Evolutionary conservation across 2,797 vertebrate genomes (phyloP).

Genomic region (Gorsachius magnificus): DNA sequence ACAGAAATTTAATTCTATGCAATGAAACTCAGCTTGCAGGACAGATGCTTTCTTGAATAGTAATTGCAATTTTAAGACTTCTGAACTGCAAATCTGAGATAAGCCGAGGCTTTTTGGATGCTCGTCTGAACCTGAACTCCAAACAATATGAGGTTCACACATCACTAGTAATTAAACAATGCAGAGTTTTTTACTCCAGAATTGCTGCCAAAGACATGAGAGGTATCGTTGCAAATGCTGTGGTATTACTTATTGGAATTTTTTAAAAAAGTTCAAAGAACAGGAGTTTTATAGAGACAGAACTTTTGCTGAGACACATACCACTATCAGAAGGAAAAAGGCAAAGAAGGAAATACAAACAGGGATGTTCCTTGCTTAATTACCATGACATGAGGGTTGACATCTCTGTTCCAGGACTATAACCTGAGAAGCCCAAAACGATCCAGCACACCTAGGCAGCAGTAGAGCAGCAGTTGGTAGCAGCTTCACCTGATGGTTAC

Average conservation of each 20-base stretch:
- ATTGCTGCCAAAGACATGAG: not conserved
- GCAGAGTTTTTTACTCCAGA: not conserved
- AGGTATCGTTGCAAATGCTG: not conserved
- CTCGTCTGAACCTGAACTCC: not conserved
- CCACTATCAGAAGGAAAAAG: not conserved
- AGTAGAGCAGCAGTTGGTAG: not conserved
- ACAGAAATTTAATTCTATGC: not conserved
- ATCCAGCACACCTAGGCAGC: not conserved
- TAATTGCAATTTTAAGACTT: not conserved
- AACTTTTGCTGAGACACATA: not conserved
- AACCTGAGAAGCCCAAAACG: not conserved
- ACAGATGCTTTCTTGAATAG: not conserved
- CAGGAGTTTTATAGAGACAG: not conserved
- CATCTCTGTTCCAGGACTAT: not conserved
- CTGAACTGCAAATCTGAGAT: slow-evolving; percentile 1
- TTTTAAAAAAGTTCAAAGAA: not conserved
- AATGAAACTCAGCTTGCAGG: not conserved
- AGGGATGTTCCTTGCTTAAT: not conserved
- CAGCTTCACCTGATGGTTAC: not conserved
- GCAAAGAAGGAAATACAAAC: not conserved
- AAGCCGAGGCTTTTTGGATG: not conserved
- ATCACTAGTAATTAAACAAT: not conserved
- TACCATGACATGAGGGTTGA: not conserved
- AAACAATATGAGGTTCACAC: not conserved
- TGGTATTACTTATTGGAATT: not conserved